Base-by-base conservation (phyloP, 2,888 invertebrate species). In the Acheta domesticus region DNA sequence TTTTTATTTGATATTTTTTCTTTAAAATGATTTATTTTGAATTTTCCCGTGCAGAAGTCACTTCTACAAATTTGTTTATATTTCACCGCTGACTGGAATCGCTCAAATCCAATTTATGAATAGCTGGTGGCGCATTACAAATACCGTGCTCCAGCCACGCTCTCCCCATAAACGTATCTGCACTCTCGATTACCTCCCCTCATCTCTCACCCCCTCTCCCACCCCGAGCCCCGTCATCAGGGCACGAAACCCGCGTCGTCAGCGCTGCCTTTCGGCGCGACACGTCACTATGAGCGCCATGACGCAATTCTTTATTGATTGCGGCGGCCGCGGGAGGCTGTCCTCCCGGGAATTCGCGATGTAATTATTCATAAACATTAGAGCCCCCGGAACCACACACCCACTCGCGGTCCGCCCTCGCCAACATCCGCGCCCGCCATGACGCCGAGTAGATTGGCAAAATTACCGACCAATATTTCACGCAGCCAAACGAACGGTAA, bases 251-350 rank as follows among this genome's bases (percentile, higher is more conserved):
- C 36, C 36, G 36, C 36, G n/a, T 36, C 36, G 36, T 36, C 36
- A 36, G 62, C n/a, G 14, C 62, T 19, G n/a, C 62, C 62, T 62
- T 62, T 62, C 62, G 62, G 62, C n/a, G n/a, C 16, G 16, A 19
- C 62, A n/a, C 62, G 12, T 62, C 62, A 62, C 16, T 62, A 62
- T n/a, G 62, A 62, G 62, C 62, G 62, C 16, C 62, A 62, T 62
- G 62, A 62, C 62, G 62, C 62, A 62, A 62, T 62, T 62, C 62
- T 62, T 62, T 62, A 62, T 62, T n/a, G 62, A 62, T 62, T 62
- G n/a, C 62, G n/a, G 14, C 62, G n/a, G 62, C n/a, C 62, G 62
- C 62, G 62, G 62, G 62, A 62, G 12, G 62, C 62, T 62, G n/a
- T 62, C 62, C 62, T 62, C n/a, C 12, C 16, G 62, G 62, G 62